Evolutionary conservation across 2,888 invertebrate genomes (phyloP), one percentile per base, ranked within the genome.

Genomic region (Spilosoma lubricipeda): DNA sequence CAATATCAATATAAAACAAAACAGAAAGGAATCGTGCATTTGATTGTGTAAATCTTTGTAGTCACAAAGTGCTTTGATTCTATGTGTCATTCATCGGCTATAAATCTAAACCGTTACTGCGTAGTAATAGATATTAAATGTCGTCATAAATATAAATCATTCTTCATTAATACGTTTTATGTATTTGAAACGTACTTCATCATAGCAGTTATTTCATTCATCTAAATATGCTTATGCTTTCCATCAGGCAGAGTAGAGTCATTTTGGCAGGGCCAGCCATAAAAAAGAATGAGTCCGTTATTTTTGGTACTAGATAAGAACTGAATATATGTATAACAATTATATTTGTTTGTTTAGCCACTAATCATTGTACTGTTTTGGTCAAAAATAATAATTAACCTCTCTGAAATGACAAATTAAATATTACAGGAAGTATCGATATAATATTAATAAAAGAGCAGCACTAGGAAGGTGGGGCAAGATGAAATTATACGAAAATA

Each of bases 401-500:
- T 59, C 27, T 18, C 5, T 18, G 7, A 27, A 5, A 59, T 59
- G 9, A 27, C 2, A 4, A 63, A 63, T 27, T 56, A 33, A n/a
- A 15, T 64, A 73, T 36, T 66, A 68, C 30, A 79, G 63, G 71
- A 76, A 67, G 66, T 7, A 77, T 75, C 77, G 82, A 87, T 85
- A 83, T 85, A 80, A 82, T 76, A 82, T 82, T 78, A 80, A 78
- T 66, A 76, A 75, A 52, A 72, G 77, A 80, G 74, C 92, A 89
- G 81, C 93, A 86, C 92, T 93, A 91, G 59, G 83, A 84, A 90
- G 93, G 92, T 89, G 93, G 91, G 86, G 90, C 91, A 89, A 90
- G 91, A 91, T 92, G 92, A 93, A 94, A 95, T 95, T 95, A 94
- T 93, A 94, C 93, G 91, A 95, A 94, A 95, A 95, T 94, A 95